These are phyloP conservation scores for Chrysomallon squamiferum DNA, from an alignment of 1,140 invertebrate species.

Conservation along the genomic window DNA sequence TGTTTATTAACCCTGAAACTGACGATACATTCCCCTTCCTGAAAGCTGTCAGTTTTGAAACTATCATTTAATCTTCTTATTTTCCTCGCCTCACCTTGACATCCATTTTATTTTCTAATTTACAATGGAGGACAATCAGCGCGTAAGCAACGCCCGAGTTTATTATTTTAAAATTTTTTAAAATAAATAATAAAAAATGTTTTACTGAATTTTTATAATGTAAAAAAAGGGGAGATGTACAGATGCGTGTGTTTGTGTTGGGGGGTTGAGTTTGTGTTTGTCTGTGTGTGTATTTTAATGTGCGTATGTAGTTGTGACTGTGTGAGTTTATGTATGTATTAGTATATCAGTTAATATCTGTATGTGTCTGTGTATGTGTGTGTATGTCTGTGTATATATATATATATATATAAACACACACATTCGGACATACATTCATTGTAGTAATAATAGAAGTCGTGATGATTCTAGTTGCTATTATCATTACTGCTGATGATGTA, in stretches of 20 bases:
- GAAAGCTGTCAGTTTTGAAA: too few species aligned
- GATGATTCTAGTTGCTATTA: background rate
- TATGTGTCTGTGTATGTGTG: conserved; percentile 3
- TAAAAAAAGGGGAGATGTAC: too few species aligned
- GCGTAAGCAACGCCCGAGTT: too few species aligned
- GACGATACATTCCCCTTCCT: too few species aligned
- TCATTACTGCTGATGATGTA: background rate
- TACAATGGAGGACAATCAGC: too few species aligned
- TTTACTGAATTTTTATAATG: too few species aligned
- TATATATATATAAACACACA: conserved; percentile 1
- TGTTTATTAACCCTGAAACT: too few species aligned
- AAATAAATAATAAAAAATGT: too few species aligned
- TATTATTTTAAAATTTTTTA: too few species aligned
- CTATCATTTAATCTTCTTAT: too few species aligned
- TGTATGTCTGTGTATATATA: conserved; percentile 9
- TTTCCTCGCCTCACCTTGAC: too few species aligned
- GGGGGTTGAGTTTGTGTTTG: background rate
- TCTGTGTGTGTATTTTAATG: background rate
- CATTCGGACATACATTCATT: background rate
- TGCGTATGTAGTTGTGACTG: background rate
- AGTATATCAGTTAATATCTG: conserved; percentile 1
- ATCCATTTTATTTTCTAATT: too few species aligned
- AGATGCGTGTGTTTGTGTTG: background rate
- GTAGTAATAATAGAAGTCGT: background rate
- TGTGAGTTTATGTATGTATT: background rate